Conservation (phyloP, 2,113 vertebrate genomes). For the Solea solea region DNA sequence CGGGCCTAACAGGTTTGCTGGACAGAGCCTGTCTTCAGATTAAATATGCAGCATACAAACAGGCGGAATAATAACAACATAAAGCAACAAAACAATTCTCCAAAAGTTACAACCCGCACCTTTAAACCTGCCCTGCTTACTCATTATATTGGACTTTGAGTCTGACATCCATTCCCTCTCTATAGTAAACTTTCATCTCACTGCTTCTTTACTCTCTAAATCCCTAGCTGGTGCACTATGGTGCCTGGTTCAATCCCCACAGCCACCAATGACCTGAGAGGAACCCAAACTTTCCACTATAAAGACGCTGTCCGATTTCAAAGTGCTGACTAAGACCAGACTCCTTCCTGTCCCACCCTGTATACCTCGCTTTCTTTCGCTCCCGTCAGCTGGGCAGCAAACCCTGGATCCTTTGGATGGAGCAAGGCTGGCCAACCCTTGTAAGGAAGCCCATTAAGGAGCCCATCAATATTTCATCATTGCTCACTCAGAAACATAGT, state of each 20-base stretch:
- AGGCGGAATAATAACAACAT: too few species aligned
- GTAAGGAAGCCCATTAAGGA: constrained; percentile 83
- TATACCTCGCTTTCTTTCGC: constrained; percentile 24
- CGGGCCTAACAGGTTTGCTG: too few species aligned
- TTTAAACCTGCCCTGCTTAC: neutral
- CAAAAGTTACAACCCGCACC: too few species aligned
- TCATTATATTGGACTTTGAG: constrained; percentile 22
- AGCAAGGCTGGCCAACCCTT: constrained; percentile 61
- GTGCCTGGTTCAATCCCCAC: constrained; percentile 41
- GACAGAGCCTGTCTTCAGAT: too few species aligned
- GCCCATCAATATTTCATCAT: constrained; percentile 95
- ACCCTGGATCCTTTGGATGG: constrained; percentile 54
- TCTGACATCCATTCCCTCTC: constrained; percentile 27
- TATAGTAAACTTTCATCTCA: constrained; percentile 47
- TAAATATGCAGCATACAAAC: too few species aligned
- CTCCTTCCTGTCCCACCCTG: constrained; percentile 59
- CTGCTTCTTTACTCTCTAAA: constrained; percentile 17
- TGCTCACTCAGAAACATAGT: constrained; percentile 79
- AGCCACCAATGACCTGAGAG: constrained; percentile 31
- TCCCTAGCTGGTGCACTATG: constrained; percentile 27
- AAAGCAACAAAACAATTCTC: too few species aligned
- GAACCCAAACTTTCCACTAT: constrained; percentile 59
- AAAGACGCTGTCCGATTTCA: constrained; percentile 28
- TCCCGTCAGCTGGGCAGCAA: constrained; percentile 40
- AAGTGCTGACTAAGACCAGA: constrained; percentile 73